Evolutionary conservation across 1,140 invertebrate species (phyloP).

Genomic region (Drosophila melanica): DNA sequence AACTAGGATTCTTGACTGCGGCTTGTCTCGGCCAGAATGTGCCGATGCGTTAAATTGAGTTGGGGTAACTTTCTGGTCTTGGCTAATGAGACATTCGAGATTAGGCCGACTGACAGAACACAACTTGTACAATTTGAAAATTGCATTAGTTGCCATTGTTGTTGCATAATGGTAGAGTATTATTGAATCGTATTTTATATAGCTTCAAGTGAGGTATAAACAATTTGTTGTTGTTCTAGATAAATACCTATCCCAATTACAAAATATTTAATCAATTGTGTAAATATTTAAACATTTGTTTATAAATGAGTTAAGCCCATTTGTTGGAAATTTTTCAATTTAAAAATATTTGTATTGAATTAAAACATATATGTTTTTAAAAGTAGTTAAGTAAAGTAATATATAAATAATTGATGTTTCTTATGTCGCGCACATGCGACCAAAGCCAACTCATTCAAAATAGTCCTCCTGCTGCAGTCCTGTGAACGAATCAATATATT

Average conservation of each 20-base stretch:
- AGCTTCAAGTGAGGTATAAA: neutral
- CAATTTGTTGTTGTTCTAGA: neutral
- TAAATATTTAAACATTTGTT: neutral
- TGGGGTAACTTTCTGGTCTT: neutral
- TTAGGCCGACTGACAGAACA: neutral
- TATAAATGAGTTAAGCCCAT: neutral
- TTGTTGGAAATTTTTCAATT: neutral
- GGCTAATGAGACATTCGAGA: conserved; percentile 10
- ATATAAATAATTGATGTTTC: neutral
- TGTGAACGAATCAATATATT: conserved; percentile 56
- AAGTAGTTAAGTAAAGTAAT: neutral
- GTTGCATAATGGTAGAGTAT: neutral
- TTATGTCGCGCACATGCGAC: too few species aligned
- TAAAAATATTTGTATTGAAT: neutral
- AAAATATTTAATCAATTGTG: conserved; percentile 1
- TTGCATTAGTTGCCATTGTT: too few species aligned
- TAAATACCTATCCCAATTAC: neutral
- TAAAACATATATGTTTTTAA: neutral
- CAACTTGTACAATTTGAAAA: neutral
- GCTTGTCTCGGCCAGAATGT: neutral
- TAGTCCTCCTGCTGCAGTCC: conserved; percentile 42
- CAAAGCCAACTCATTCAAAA: conserved; percentile 29
- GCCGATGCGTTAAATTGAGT: neutral
- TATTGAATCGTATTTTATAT: neutral
- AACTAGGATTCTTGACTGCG: neutral